Evolutionary conservation across 2,797 vertebrate species (phyloP).

Genomic region (Pseudocheirus occidentalis): DNA sequence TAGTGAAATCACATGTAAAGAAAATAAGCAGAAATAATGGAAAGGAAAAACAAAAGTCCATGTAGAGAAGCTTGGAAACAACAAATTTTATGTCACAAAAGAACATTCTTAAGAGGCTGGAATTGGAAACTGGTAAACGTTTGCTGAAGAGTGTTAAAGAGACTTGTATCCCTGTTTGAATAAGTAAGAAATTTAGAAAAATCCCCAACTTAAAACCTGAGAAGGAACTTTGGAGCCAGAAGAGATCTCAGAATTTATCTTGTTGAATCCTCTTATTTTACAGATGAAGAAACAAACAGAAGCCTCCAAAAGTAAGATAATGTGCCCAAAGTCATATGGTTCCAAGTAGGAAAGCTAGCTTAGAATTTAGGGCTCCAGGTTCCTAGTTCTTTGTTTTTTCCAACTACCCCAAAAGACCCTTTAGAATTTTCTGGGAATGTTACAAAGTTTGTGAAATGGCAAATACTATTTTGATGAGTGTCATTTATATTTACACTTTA

Average conservation of each 20-base stretch:
- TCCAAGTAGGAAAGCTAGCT: neutral
- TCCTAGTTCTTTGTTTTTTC: slow-evolving; percentile 34
- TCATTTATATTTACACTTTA: neutral
- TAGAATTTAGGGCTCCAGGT: slow-evolving; percentile 23
- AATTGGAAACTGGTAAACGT: slow-evolving; percentile 3
- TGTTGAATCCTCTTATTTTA: neutral
- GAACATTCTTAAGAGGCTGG: slow-evolving; percentile 5
- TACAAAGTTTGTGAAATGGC: slow-evolving; percentile 5
- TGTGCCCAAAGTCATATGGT: neutral
- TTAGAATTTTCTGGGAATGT: neutral
- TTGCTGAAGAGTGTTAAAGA: neutral
- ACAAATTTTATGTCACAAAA: neutral
- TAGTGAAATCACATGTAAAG: neutral
- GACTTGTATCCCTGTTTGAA: neutral
- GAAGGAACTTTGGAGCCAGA: neutral
- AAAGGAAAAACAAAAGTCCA: slow-evolving; percentile 16
- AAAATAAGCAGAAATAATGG: slow-evolving; percentile 29
- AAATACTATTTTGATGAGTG: slow-evolving; percentile 27
- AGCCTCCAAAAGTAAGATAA: neutral
- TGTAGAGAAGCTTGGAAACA: neutral
- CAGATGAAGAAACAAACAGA: neutral
- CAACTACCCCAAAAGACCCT: neutral
- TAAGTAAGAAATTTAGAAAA: neutral
- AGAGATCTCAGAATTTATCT: neutral
- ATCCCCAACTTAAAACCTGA: neutral